Evolutionary conservation across 2,113 vertebrate genomes (phyloP).

Genomic region (Myrmecobius fasciatus): DNA sequence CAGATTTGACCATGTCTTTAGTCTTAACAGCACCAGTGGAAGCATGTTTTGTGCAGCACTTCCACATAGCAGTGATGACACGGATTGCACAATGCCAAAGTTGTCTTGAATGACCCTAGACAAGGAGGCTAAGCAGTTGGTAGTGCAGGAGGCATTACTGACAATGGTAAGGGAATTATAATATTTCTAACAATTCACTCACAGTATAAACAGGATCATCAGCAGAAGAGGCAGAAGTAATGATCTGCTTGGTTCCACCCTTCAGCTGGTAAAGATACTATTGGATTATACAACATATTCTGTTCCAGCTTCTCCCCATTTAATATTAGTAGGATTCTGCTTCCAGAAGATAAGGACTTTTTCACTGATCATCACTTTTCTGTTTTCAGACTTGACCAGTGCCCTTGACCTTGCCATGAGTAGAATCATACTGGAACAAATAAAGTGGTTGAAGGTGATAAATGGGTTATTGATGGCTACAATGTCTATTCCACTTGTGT

Average conservation of each 20-base stretch:
- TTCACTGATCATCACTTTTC: not conserved
- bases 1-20: not conserved
- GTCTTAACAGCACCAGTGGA: not conserved
- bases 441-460: not conserved
- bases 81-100: not conserved
- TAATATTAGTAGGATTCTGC: not conserved
- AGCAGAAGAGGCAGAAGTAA: not conserved
- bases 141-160: not conserved
- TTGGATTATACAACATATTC: not conserved
- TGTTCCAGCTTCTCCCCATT: not conserved
- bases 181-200: not conserved
- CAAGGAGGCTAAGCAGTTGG: not conserved
- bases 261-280: not conserved
- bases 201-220: not conserved
- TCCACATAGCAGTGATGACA: not conserved
- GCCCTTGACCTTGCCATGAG: not conserved
- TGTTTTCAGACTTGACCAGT: not conserved
- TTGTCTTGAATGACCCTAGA: not conserved
- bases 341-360: not conserved
- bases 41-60: not conserved
- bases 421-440: not conserved
- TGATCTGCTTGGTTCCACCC: not conserved
- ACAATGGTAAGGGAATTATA: not conserved
- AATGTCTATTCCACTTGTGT: not conserved
- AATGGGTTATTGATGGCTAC: not conserved